Evolutionary conservation across 1,140 invertebrate species (phyloP), one percentile per base, ranked within the genome.

Genomic region (Bradysia coprophila): DNA sequence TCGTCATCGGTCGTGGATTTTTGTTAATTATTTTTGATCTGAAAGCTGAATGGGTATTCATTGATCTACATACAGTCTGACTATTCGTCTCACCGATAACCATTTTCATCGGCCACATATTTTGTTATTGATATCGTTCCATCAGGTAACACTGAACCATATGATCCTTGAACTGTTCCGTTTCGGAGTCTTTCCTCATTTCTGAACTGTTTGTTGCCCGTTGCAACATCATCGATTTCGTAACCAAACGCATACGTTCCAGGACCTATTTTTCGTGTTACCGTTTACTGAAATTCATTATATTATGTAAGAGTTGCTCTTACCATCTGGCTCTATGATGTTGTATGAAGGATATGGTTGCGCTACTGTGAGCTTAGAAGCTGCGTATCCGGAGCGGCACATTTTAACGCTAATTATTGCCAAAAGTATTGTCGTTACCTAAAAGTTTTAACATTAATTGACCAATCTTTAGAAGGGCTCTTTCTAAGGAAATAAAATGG

Each of bases 241-340:
- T 78, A 81, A 13, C 76, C 74, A 53, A 76, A 81, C 10, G 69
- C 64, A 50, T 79, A 81, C 2, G 73, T 72, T 15, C 72, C 72
- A 11, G 68, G 65, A 19, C 72, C 73, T 69, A 31, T 36, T 4
- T 41, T 41, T 28, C 22, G n/a, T 41, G 15, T 41, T 24, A 41
- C 19, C 32, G 15, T 40, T 22, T 11, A 9, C 4, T 13, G 20
- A 32, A 19, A 11, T 16, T 28, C 8, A 2, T 28, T 21, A 24
- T 32, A 10, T 9, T n/a, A n/a, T n/a, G n/a, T n/a, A n/a, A n/a
- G n/a, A n/a, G n/a, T n/a, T n/a, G n/a, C n/a, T n/a, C n/a, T 13
- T 34, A 42, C 41, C 41, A 34, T 42, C 21, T 15, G 41, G 41
- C n/a, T 9, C 41, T n/a, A 34, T 21, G 19, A 42, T 42, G 16